Base-by-base conservation (phyloP, 2,113 vertebrate species). In the Bufo bufo region DNA sequence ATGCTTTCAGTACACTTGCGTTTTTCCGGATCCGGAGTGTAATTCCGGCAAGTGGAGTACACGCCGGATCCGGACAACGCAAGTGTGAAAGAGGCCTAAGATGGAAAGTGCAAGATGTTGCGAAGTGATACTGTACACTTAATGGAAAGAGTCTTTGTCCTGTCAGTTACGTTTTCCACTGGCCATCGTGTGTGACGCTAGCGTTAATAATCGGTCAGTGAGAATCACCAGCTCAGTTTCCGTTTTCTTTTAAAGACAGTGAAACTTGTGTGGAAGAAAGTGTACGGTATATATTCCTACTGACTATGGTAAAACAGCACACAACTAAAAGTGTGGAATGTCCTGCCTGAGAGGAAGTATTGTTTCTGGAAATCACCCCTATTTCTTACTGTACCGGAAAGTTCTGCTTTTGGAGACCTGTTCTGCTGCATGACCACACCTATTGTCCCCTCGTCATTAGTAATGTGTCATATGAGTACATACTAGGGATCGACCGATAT, bases 351-450 rank as follows among this genome's bases (percentile, higher is more conserved):
- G 63, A 84, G 82, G 82, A 84, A 84, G 23, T 84, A 13, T 4
- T 52, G 47, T 84, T 84, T 71, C 63, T 84, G 82, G 82, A 85
- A 85, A 56, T 33, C 33, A 33, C 33, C 33, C 33, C 33, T 33
- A 33, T 33, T 33, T 33, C 33, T 33, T 33, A 72, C 50, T 56
- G 11, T 16, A 33, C n/a, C 11, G 59, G 61, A 61, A 83, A 83
- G 61, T 66, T 63, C 13, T 66, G 81, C 33, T 83, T 83, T 54
- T 71, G 65, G 63, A 50, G 71, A 50, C 58, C 33, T 33, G 33
- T 33, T 33, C 33, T 33, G 33, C 33, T 33, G 33, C 33, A 33
- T 33, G 33, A 33, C 33, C 33, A 33, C 33, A 33, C 33, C 1
- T 33, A 33, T 33, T 33, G 33, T 33, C 33, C 33, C 33, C 33